Evolutionary conservation across 2,797 vertebrate species (phyloP), one percentile per base, ranked within the genome.

Genomic region (Vultur gryphus): DNA sequence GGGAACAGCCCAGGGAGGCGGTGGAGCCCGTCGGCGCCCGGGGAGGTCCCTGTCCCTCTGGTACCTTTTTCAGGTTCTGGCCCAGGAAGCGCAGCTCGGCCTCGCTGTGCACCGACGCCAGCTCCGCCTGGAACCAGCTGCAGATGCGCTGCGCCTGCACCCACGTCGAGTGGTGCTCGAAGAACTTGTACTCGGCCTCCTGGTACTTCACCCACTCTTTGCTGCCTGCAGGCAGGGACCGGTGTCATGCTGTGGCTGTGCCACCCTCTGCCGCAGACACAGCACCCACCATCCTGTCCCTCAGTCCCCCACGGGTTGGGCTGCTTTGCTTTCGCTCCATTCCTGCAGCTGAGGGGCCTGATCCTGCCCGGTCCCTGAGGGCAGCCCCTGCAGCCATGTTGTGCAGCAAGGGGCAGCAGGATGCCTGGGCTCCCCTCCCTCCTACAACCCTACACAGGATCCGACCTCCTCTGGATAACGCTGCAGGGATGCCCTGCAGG

Each of bases 121-220:
- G 98, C 12, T 99, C 98, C 0, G 99, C 99, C 23, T 98, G 97
- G 92, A 98, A 98, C 99, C 99, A 99, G 48, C 98, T 98, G 97
- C 99, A 99, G 98, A 99, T 99, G 87, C 99, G 98, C 97, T 99
- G 98, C 1, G 99, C 99, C 97, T 99, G 99, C n/a, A 98, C 96
- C 99, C 99, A 99, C 6, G 98, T 99, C 61, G 98, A 98, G 79
- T 99, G 99, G 94, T 99, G 99, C 97, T 99, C 99, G 4, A 99
- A 99, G 96, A 99, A 99, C 96, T 98, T 99, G 97, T 99, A 99
- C 83, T 99, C 98, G 0, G 99, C 99, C 77, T 99, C 99, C 97
- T 99, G 98, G 96, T 99, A 99, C 59, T 96, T 97, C 62, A 99
- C 96, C 99, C 99, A 99, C 89, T 99, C 98, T 33, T 98, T 98